Evolutionary conservation across 2,113 vertebrate species (phyloP).

Genomic region (Gallinago undulata): DNA sequence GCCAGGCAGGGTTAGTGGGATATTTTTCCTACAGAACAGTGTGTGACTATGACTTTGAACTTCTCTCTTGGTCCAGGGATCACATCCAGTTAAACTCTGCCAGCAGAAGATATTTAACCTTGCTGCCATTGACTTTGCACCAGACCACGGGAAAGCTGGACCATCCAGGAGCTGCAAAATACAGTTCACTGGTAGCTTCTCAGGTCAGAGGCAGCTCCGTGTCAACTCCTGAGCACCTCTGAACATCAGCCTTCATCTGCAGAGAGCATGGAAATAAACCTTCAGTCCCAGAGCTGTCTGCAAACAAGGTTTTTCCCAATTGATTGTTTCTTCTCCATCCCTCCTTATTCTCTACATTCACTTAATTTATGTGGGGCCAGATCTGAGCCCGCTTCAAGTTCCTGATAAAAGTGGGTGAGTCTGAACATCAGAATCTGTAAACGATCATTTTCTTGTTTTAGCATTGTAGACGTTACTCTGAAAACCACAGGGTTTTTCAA

Average conservation of each 20-base stretch:
- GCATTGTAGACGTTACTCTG: not conserved
- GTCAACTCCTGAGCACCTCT: not conserved
- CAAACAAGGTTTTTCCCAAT: not conserved
- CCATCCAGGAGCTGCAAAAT: not conserved
- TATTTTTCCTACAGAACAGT: not conserved
- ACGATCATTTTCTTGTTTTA: not conserved
- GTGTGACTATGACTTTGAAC: not conserved
- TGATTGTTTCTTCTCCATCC: not conserved
- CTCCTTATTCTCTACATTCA: not conserved
- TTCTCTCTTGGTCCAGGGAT: not conserved
- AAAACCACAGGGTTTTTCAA: not conserved
- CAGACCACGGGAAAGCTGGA: not conserved
- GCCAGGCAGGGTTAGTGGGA: not conserved
- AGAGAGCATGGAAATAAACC: not conserved
- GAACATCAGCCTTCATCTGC: not conserved
- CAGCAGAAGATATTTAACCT: not conserved
- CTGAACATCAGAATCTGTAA: not conserved
- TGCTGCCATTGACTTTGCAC: not conserved
- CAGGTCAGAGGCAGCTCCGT: not conserved
- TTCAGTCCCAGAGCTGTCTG: not conserved
- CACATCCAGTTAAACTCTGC: not conserved
- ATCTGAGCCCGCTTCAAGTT: not conserved
- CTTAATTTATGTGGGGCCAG: not conserved
- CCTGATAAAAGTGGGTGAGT: not conserved
- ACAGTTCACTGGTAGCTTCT: not conserved